Percentiles rank a stretch among this genome's conserved stretches.
Evolutionary conservation across 1,140 invertebrate genomes (phyloP).

Genomic region (Drosophila bocki): DNA sequence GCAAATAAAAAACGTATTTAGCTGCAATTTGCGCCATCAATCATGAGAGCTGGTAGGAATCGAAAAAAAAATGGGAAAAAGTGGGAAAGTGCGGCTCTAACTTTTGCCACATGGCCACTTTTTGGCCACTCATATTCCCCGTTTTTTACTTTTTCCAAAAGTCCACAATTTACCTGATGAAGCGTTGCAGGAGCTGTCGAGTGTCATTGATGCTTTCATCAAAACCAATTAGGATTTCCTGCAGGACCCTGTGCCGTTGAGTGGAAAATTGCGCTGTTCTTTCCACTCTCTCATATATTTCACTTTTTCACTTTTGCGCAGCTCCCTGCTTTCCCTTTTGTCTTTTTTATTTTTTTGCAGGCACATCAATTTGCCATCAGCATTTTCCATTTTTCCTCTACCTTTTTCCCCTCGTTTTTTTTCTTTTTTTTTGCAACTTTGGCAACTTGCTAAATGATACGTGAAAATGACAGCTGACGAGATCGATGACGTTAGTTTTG

Average conservation of each 20-base stretch:
- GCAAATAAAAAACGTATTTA: slow-evolving; percentile 83
- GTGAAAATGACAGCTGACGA: slow-evolving; percentile 84
- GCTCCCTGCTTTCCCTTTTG: slow-evolving; percentile 17
- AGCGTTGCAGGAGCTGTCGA: slow-evolving; percentile 54
- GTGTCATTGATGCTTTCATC: slow-evolving; percentile 78
- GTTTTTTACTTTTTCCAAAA: slow-evolving; percentile 30
- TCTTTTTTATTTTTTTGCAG: slow-evolving; percentile 33
- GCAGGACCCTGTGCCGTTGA: slow-evolving; percentile 69
- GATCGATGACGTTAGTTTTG: slow-evolving; percentile 84
- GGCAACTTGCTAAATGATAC: slow-evolving; percentile 83
- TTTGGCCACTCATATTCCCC: slow-evolving; percentile 64
- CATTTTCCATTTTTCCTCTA: slow-evolving; percentile 32
- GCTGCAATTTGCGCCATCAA: slow-evolving; percentile 81
- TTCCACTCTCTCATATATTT: slow-evolving; percentile 46
- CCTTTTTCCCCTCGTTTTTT: slow-evolving; percentile 33
- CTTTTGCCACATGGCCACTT: slow-evolving; percentile 75
- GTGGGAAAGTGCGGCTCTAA: slow-evolving; percentile 30
- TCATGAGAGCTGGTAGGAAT: slow-evolving; percentile 48
- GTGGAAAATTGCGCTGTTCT: slow-evolving; percentile 74
- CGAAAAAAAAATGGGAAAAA: slow-evolving; percentile 20
- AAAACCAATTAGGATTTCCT: slow-evolving; percentile 83
- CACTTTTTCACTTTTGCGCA: slow-evolving; percentile 47
- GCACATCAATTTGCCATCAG: slow-evolving; percentile 78
- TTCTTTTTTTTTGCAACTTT: slow-evolving; percentile 64
- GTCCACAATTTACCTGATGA: slow-evolving; percentile 77